These are phyloP conservation scores for Ranitomeya imitator DNA, from an alignment of 2,113 vertebrate species.

Conservation along the genomic window DNA sequence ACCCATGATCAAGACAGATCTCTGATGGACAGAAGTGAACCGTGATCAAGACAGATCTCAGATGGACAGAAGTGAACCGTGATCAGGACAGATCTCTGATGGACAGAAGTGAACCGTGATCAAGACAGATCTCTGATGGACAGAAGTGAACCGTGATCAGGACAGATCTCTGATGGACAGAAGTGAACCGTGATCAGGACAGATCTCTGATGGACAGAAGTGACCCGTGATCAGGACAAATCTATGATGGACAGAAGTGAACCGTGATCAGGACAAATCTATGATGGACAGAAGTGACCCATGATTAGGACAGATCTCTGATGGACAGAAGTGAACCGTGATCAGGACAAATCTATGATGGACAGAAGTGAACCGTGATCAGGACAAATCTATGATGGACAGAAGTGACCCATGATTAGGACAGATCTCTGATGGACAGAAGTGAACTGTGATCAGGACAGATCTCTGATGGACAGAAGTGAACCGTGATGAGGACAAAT, in stretches of 20 bases:
- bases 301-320: background rate
- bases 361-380: background rate
- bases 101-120: background rate
- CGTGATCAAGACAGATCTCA: too few species aligned
- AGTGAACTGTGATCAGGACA: background rate
- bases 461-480: background rate
- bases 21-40: too few species aligned
- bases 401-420: background rate
- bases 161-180: too few species aligned
- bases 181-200: too few species aligned
- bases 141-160: too few species aligned
- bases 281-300: background rate
- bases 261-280: background rate
- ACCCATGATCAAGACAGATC: too few species aligned
- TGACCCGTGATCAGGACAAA: background rate
- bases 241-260: background rate
- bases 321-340: background rate
- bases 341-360: too few species aligned
- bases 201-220: too few species aligned
- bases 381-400: background rate
- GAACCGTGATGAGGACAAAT: background rate
- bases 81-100: too few species aligned
- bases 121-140: too few species aligned
- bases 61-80: too few species aligned
- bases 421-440: too few species aligned